Conservation (phyloP, 1,140 invertebrate genomes). For the Forficula auricularia region DNA sequence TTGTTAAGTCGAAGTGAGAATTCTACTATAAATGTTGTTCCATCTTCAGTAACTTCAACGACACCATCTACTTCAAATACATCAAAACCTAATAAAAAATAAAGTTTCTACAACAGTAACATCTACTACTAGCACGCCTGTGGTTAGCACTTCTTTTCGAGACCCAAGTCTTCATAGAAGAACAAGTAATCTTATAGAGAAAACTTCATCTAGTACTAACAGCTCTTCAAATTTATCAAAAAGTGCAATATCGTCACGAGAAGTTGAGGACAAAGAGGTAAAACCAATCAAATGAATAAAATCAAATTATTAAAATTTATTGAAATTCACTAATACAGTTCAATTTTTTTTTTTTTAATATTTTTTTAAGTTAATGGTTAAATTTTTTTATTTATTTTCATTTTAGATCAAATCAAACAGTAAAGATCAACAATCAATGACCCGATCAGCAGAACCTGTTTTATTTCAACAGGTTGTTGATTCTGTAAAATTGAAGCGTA, state of each 20-base stretch:
- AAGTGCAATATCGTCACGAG: no score
- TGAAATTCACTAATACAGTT: no score
- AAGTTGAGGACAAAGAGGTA: no score
- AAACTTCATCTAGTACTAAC: no score
- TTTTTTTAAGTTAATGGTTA: no score
- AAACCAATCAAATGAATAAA: no score
- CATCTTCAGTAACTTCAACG: not conserved
- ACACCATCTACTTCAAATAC: conserved; percentile 5
- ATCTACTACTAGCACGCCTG: not conserved
- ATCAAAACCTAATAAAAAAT: not conserved
- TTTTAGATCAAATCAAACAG: no score
- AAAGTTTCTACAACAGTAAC: not conserved
- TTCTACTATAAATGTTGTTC: conserved; percentile 16
- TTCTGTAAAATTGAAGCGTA: conserved; percentile 12
- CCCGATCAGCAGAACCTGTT: not conserved
- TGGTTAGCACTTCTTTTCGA: conserved; percentile 9
- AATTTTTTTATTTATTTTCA: no score
- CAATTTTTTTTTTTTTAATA: no score
- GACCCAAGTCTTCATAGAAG: conserved; percentile 17
- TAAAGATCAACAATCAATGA: no score
- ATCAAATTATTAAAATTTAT: no score
- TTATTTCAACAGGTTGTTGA: not conserved
- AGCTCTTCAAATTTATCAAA: no score
- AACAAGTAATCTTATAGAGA: not conserved
- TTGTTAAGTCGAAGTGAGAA: conserved; percentile 27